phyloP scores from a whole-genome alignment of 2,888 invertebrate species.

The Germaria angustata region DNA sequence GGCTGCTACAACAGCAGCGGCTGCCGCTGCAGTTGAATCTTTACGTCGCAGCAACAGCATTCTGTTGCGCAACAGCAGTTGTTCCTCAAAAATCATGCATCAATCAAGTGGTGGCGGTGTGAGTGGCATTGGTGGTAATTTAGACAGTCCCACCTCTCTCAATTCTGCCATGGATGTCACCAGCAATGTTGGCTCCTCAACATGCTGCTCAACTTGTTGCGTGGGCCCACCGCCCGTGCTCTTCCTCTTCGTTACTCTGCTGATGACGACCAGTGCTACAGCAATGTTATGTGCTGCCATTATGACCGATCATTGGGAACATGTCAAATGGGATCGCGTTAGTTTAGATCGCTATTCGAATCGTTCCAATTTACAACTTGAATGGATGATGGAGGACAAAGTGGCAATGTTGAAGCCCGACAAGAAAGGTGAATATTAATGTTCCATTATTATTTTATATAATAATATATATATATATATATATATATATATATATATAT shows the following conservation, averaged over 20 bases:
- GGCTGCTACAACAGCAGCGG: slow-evolving; percentile 75
- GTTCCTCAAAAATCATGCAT: slow-evolving; percentile 77
- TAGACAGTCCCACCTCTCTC: slow-evolving; percentile 75
- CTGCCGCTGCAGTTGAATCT: slow-evolving; percentile 77
- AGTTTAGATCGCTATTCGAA: slow-evolving; percentile 78
- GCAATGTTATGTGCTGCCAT: slow-evolving; percentile 91
- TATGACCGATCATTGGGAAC: slow-evolving; percentile 95
- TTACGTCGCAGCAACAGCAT: slow-evolving; percentile 77
- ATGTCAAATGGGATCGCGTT: slow-evolving; percentile 89
- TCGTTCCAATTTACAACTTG: slow-evolving; percentile 82
- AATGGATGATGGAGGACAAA: slow-evolving; percentile 89
- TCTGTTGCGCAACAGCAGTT: slow-evolving; percentile 76
- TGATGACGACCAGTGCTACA: slow-evolving; percentile 88
- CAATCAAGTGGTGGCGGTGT: slow-evolving; percentile 63
- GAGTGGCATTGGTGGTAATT: slow-evolving; percentile 63
- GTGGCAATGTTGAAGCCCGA: slow-evolving; percentile 85
- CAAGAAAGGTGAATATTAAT: slow-evolving; percentile 73
- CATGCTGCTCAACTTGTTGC: slow-evolving; percentile 77
- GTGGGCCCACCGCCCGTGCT: slow-evolving; percentile 79
- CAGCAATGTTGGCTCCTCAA: slow-evolving; percentile 71
- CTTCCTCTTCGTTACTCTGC: slow-evolving; percentile 81
- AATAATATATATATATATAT: too few species aligned
- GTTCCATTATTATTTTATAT: too few species aligned
- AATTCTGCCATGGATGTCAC: slow-evolving; percentile 76
- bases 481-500: too few species aligned